A percentile compares a stretch with the other conserved stretches of the same genome.
Evolutionary conservation across 2,888 invertebrate genomes (phyloP).

Genomic region (Hypomecis punctinalis): DNA sequence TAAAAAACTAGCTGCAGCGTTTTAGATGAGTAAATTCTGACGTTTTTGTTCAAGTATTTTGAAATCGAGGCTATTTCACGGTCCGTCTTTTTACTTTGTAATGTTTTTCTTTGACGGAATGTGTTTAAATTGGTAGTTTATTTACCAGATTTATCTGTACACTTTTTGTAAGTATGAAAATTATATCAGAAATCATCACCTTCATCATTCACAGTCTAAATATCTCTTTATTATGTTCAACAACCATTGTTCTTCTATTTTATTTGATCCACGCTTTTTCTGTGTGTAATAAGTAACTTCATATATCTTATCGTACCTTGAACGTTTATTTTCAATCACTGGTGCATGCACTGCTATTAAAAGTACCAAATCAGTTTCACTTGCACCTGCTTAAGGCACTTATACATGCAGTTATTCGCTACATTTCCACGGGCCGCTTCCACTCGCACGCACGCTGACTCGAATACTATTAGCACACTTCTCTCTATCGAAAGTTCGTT

Average conservation of each 20-base stretch:
- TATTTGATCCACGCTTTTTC: no score
- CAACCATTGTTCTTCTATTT: no score
- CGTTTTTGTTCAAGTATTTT: background rate
- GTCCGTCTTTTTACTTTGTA: no score
- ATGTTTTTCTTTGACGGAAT: no score
- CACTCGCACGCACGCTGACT: conserved; percentile 58
- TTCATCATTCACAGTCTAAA: no score
- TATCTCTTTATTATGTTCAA: no score
- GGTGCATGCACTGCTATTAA: conserved; percentile 25
- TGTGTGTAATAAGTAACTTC: background rate
- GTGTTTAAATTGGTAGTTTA: no score
- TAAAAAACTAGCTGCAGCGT: background rate
- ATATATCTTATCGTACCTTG: conserved; percentile 7
- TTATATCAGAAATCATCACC: no score
- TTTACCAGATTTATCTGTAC: no score
- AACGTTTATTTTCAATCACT: conserved; percentile 11
- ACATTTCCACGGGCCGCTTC: conserved; percentile 49
- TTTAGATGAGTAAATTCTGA: background rate
- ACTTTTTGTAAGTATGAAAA: no score
- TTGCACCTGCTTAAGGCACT: conserved; percentile 57
- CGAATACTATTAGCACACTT: conserved; percentile 75
- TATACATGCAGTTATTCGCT: conserved; percentile 68
- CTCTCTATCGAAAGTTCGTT: conserved; percentile 75
- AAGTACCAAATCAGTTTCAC: conserved; percentile 64
- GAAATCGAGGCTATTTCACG: background rate